Conservation (phyloP, 2,888 invertebrate genomes). For the Tineola bisselliella region DNA sequence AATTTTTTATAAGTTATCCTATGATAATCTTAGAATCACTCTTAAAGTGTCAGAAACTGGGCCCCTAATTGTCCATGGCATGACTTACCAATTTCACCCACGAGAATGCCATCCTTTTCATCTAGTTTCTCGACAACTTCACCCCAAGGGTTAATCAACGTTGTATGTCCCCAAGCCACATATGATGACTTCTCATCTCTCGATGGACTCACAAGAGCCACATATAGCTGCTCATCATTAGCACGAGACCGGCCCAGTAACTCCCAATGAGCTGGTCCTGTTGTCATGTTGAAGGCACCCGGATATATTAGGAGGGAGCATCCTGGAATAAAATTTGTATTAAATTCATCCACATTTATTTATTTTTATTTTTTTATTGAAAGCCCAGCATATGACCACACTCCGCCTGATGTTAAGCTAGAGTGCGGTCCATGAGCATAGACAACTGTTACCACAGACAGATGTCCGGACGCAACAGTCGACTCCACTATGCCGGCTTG, state of each 20-base stretch:
- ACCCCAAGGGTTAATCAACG: conserved; percentile 87
- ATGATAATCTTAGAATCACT: no score
- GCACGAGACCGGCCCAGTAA: conserved; percentile 83
- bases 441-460: no score
- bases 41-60: no score
- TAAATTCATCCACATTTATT: no score
- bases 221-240: conserved; percentile 88
- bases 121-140: conserved; percentile 75
- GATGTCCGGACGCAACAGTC: no score
- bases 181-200: conserved; percentile 76
- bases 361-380: no score
- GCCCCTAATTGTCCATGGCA: no score
- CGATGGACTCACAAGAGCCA: conserved; percentile 86
- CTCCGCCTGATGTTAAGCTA: no score
- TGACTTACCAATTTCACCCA: conserved; percentile 80
- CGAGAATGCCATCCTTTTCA: conserved; percentile 75
- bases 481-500: no score
- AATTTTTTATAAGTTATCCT: no score
- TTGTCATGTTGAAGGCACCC: conserved; percentile 96
- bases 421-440: no score
- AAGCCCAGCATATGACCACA: no score
- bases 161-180: conserved; percentile 89
- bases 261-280: conserved; percentile 95
- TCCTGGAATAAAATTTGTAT: conserved; percentile 51
- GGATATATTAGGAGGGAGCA: conserved; percentile 91